Percentiles rank a stretch among this genome's conserved stretches.
phyloP scores from a whole-genome alignment of 2,113 vertebrate species.

The Pteruthius melanotis region DNA sequence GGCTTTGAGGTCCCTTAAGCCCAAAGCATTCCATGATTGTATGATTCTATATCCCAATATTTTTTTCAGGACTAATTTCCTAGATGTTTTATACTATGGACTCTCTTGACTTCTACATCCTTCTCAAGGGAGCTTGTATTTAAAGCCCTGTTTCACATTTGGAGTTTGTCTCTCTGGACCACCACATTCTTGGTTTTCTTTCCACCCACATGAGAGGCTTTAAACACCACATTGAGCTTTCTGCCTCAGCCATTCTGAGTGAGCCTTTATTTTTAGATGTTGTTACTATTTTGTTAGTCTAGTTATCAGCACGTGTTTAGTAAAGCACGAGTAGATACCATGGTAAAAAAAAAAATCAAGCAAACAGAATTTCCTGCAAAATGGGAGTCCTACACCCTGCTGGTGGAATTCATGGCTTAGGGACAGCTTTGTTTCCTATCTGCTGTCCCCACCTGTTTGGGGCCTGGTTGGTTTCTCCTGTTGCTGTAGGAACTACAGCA shows the following conservation, averaged over 20 bases:
- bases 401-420: neutral
- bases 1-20: fast-evolving
- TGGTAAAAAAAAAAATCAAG: neutral
- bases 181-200: neutral
- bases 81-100: neutral
- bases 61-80: neutral
- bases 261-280: neutral
- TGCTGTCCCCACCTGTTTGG: neutral
- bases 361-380: neutral
- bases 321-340: neutral
- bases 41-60: fast-evolving
- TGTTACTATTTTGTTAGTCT: neutral
- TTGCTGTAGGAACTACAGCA: neutral
- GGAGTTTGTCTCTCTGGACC: neutral
- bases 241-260: neutral
- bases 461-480: neutral
- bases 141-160: neutral
- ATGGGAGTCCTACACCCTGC: neutral
- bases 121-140: neutral
- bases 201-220: neutral
- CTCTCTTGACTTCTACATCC: neutral
- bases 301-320: neutral
- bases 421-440: neutral
- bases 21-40: neutral
- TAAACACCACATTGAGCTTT: neutral